Base-by-base conservation (phyloP, 1,140 invertebrate species). In the Lepidurus packardi region DNA sequence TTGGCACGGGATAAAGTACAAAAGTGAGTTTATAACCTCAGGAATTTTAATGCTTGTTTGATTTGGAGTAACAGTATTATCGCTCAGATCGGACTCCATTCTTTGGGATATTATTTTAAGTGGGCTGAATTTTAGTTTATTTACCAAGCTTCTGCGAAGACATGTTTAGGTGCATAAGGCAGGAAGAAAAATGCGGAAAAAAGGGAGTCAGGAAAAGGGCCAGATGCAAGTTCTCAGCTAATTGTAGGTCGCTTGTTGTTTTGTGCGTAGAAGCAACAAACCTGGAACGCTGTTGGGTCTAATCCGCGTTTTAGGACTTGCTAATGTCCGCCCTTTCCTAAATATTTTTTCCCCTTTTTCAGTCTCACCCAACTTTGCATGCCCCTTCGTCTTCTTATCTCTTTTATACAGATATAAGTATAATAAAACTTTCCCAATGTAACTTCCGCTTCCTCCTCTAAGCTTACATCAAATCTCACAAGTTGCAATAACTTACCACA, bases 241-340 rank as follows among this genome's bases (percentile, higher is more conserved):
- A 65, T 65, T 65, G 53, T 16, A 9, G 53, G 53, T 65, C 53
- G 53, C 53, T 65, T 65, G 53, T 65, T 65, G 53, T n/a, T 21
- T 7, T 65, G 53, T 65, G 53, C 53, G 53, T 65, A 65, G 21
- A 16, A 21, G 53, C 53, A 65, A 65, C 53, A 65, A 65, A 65
- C 53, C 21, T 7, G 0, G 13, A 65, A 16, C 53, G 53, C 21
- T 65, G 53, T 65, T 65, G 53, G 53, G 53, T n/a, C 8, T 13
- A 13, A 21, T 65, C 53, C 53, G 21, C 53, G 16, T 21, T 65
- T 65, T 16, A 13, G 53, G 16, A 65, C 13, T 65, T 7, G 53
- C 53, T 65, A 16, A 65, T 21, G 9, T 21, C 13, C 9, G 13
- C 16, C 13, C 13, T 65, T 65, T 13, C 21, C 8, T 65, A 65